Conservation (phyloP, 2,113 vertebrate species). For the Xenus cinereus region DNA sequence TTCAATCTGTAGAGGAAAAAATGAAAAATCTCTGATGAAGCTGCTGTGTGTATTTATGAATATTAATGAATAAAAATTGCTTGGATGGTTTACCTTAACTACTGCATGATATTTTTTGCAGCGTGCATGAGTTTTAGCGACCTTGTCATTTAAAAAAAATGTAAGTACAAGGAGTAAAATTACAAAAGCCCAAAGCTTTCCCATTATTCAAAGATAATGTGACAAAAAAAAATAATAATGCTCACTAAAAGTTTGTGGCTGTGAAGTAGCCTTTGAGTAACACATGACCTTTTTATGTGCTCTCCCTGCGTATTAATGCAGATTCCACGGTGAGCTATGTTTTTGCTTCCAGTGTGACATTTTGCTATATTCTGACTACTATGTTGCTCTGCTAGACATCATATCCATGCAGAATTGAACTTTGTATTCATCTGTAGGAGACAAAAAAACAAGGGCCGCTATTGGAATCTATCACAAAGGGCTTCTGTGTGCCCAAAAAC, state of each 20-base stretch:
- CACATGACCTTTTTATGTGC: constrained; percentile 65
- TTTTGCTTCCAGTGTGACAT: constrained; percentile 41
- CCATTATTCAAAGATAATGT: constrained; percentile 81
- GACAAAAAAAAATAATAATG: background rate
- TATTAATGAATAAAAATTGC: constrained; percentile 99
- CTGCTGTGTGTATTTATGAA: constrained; percentile 99
- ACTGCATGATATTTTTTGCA: too few species aligned
- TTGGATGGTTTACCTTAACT: constrained; percentile 98
- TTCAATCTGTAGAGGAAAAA: constrained; percentile 5
- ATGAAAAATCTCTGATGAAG: constrained; percentile 93
- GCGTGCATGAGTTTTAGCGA: too few species aligned
- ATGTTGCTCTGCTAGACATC: constrained; percentile 64
- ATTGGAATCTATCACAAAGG: constrained; percentile 64
- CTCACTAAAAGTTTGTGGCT: constrained; percentile 42
- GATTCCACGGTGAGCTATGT: constrained; percentile 64
- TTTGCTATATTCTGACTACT: constrained; percentile 68
- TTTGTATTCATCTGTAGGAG: constrained; percentile 48
- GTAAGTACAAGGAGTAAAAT: too few species aligned
- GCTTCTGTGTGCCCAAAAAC: constrained; percentile 53
- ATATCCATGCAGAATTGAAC: constrained; percentile 26
- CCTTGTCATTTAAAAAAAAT: too few species aligned
- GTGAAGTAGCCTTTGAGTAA: constrained; percentile 77
- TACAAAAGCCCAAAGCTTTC: constrained; percentile 76
- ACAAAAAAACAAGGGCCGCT: constrained; percentile 50
- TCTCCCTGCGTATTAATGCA: constrained; percentile 53